These are phyloP conservation scores for Calyptomena viridis DNA, from an alignment of 2,113 vertebrate genomes.

Conservation along the genomic window DNA sequence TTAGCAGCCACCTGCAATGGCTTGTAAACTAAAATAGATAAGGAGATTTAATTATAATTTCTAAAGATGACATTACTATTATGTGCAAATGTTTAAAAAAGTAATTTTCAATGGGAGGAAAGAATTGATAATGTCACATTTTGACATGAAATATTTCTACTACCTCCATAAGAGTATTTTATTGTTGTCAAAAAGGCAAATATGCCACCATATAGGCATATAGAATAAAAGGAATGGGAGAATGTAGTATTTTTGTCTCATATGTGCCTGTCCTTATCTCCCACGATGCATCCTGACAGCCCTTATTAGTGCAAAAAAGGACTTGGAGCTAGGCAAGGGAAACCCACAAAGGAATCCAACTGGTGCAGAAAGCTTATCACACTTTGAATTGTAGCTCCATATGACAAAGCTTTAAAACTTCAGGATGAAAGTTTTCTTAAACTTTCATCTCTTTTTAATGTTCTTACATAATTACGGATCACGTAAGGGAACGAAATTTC, in stretches of 20 bases:
- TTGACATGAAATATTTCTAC: neutral
- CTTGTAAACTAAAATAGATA: neutral
- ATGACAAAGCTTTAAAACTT: neutral
- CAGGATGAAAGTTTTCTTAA: neutral
- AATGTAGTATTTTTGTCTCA: neutral
- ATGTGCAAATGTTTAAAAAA: neutral
- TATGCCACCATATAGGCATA: no score
- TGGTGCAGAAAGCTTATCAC: neutral
- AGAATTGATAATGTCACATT: neutral
- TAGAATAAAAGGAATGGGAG: neutral
- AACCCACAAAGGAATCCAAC: neutral
- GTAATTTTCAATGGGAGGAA: neutral
- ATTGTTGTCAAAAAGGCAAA: neutral
- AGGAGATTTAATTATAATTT: neutral
- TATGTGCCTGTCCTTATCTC: neutral
- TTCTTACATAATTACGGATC: neutral
- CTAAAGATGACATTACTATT: neutral
- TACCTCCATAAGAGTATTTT: neutral
- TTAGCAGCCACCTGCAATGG: neutral
- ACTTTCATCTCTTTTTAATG: neutral
- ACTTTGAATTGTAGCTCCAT: neutral
- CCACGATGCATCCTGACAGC: neutral
- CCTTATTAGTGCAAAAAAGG: neutral
- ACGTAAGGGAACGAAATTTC: neutral
- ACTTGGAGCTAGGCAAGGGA: neutral